Conservation (phyloP, 2,113 vertebrate genomes). For the Callithrix jacchus region DNA sequence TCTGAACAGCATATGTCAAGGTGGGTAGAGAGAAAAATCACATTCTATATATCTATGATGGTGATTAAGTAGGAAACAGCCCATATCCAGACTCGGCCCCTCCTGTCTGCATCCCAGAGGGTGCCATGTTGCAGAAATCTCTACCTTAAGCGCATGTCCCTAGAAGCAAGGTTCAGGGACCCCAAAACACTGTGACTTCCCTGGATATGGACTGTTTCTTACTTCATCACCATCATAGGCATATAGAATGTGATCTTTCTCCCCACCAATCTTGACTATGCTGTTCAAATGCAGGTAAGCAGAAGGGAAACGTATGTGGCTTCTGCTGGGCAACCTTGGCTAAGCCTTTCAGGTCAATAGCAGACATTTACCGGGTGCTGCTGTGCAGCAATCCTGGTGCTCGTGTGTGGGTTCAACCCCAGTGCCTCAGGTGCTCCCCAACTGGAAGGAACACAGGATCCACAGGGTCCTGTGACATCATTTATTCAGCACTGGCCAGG, state of each 20-base stretch:
- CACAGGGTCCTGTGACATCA: fast-evolving
- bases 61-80: not conserved
- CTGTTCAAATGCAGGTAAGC: not conserved
- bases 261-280: not conserved
- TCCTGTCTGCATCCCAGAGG: not conserved
- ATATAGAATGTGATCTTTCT: not conserved
- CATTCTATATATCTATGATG: not conserved
- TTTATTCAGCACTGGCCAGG: not conserved
- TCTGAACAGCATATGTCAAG: not conserved
- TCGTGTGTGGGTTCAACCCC: not conserved
- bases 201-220: not conserved
- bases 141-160: no score
- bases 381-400: no score
- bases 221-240: not conserved
- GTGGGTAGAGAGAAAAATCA: not conserved
- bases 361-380: not conserved
- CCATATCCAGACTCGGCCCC: not conserved
- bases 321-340: not conserved
- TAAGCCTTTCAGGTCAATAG: not conserved
- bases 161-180: not conserved
- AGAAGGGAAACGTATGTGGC: fast-evolving
- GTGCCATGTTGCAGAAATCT: not conserved
- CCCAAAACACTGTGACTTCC: not conserved
- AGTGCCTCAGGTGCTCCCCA: fast-evolving
- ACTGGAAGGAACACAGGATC: no score